These are phyloP conservation scores for Orthonychiurus folsomi DNA, from an alignment of 2,888 invertebrate genomes.

Conservation along the genomic window DNA sequence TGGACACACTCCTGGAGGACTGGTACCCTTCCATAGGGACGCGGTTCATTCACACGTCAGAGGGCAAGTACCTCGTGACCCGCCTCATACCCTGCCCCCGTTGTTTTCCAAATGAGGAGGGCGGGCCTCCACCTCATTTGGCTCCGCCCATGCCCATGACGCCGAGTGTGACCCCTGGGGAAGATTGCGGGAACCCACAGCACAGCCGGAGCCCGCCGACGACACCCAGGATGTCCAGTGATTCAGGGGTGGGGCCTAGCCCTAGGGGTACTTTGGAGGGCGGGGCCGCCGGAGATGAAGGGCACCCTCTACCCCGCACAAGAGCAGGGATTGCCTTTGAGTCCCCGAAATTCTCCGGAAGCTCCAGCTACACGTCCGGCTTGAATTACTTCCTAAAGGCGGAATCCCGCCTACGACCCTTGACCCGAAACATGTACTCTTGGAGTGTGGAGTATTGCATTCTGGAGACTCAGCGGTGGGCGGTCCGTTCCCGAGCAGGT, in stretches of 20 bases:
- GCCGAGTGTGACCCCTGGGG: background rate
- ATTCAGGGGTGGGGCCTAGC: slow-evolving; percentile 39
- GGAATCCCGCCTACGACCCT: slow-evolving; percentile 22
- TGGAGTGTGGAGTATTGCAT: slow-evolving; percentile 97
- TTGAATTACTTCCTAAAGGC: slow-evolving; percentile 38
- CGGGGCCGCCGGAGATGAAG: slow-evolving; percentile 19
- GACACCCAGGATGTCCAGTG: slow-evolving; percentile 39
- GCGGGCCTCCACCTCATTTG: slow-evolving; percentile 12
- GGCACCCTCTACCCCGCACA: slow-evolving; percentile 26
- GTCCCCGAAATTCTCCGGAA: slow-evolving; percentile 28
- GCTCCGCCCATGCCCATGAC: slow-evolving; percentile 9
- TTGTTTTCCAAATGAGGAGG: slow-evolving; percentile 53
- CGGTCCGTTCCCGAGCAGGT: slow-evolving; percentile 15
- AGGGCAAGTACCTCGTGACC: slow-evolving; percentile 88
- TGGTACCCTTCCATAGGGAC: slow-evolving; percentile 94
- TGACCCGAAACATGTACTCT: slow-evolving; percentile 50
- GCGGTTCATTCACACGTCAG: slow-evolving; percentile 93
- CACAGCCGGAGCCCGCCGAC: background rate
- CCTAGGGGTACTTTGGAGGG: slow-evolving; percentile 33
- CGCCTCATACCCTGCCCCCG: slow-evolving; percentile 84
- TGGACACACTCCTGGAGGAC: slow-evolving; percentile 91
- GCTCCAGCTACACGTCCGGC: slow-evolving; percentile 30
- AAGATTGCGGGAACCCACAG: background rate
- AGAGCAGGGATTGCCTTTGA: slow-evolving; percentile 32
- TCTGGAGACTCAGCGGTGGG: slow-evolving; percentile 45